Evolutionary conservation across 2,888 invertebrate species (phyloP).

Genomic region (Eulithis testata): DNA sequence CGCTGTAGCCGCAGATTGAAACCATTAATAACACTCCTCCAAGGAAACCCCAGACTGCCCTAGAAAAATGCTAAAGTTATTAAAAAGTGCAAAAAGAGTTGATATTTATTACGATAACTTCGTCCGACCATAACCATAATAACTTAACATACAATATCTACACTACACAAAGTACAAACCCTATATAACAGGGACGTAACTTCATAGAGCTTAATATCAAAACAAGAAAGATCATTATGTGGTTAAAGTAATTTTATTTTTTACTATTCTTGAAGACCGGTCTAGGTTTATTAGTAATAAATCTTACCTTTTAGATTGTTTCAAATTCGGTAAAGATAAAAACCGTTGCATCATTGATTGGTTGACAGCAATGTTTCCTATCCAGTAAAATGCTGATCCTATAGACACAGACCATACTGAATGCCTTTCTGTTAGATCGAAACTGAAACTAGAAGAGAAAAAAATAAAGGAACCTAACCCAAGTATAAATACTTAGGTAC

Average conservation of each 20-base stretch:
- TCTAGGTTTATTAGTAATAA: background rate
- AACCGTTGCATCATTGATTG: constrained; percentile 93
- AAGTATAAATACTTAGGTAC: too few species aligned
- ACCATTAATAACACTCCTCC: constrained; percentile 87
- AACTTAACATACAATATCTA: too few species aligned
- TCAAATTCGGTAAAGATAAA: constrained; percentile 87
- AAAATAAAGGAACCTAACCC: too few species aligned
- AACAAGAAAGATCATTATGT: too few species aligned
- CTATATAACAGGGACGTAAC: too few species aligned
- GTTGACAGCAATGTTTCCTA: constrained; percentile 89
- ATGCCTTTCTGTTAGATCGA: constrained; percentile 89
- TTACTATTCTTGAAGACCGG: too few species aligned
- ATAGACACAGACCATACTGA: constrained; percentile 89
- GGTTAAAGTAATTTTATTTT: too few species aligned
- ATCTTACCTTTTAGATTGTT: constrained; percentile 84
- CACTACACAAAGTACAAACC: too few species aligned
- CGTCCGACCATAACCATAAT: too few species aligned
- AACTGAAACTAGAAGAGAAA: constrained; percentile 79
- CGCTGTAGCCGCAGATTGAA: constrained; percentile 88
- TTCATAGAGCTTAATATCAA: too few species aligned
- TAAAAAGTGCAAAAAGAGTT: background rate
- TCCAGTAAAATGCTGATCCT: constrained; percentile 89
- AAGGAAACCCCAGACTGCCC: constrained; percentile 89
- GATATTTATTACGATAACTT: too few species aligned
- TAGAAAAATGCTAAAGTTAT: constrained; percentile 59